phyloP scores from a whole-genome alignment of 53 echinoderm and acorn worm genomes.

The Echinometra lucunter region DNA sequence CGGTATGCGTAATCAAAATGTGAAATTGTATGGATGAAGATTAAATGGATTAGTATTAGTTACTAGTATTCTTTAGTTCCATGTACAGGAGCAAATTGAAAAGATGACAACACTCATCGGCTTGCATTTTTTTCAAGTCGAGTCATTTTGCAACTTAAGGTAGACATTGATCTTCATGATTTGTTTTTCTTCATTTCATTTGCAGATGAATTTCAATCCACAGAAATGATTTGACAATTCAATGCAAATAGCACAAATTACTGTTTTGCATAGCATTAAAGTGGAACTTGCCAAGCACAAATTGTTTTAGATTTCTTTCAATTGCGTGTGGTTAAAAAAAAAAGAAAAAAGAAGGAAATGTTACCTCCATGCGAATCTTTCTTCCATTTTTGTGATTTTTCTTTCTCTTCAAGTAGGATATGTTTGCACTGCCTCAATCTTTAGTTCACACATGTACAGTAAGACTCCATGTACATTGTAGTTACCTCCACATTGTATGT shows the following conservation, averaged over 20 bases:
- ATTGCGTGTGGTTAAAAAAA: background rate
- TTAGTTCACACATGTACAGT: background rate
- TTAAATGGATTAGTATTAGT: background rate
- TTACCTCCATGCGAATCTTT: background rate
- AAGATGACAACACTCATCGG: background rate
- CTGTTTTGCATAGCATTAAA: background rate
- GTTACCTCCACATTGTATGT: background rate
- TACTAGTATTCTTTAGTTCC: background rate
- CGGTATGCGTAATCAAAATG: background rate
- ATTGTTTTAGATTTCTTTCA: background rate
- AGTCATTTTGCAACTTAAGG: background rate
- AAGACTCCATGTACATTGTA: too few species aligned
- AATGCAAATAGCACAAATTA: background rate
- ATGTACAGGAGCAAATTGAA: background rate
- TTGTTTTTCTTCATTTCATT: background rate
- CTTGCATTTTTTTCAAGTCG: background rate
- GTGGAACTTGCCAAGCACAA: conserved; percentile 40
- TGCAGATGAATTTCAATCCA: background rate
- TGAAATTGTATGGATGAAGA: background rate
- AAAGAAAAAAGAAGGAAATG: background rate
- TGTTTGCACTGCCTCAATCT: background rate
- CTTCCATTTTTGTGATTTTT: background rate
- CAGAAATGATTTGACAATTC: background rate
- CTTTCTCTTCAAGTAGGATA: background rate
- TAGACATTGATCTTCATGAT: background rate